Conservation (phyloP, 2,797 vertebrate species). For the Otus scops region DNA sequence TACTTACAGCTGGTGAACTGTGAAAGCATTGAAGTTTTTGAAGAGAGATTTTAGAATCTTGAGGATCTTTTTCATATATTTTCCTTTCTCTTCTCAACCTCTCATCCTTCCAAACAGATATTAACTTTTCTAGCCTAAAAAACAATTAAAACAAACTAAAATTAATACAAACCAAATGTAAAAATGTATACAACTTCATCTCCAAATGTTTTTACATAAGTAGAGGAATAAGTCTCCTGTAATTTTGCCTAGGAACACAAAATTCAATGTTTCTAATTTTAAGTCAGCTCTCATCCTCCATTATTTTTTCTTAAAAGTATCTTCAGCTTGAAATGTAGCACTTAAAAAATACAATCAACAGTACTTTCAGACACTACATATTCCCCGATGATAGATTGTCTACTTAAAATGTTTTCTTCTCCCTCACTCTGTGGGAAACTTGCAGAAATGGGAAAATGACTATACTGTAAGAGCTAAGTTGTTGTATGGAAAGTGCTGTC, state of each 20-base stretch:
- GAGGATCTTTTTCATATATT: not conserved
- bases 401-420: not conserved
- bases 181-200: not conserved
- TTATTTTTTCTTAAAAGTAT: not conserved
- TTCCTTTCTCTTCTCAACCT: not conserved
- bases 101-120: conserved; percentile 47
- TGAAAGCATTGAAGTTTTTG: not conserved
- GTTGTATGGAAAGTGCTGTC: not conserved
- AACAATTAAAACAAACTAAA: not conserved
- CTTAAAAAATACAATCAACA: not conserved
- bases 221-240: not conserved
- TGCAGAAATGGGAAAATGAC: not conserved
- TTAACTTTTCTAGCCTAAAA: conserved; percentile 55
- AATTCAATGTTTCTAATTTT: not conserved
- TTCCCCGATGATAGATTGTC: not conserved
- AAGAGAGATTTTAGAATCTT: not conserved
- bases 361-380: not conserved
- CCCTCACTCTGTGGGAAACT: not conserved
- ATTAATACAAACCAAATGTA: not conserved
- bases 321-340: not conserved
- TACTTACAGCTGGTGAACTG: not conserved
- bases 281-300: not conserved
- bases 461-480: not conserved
- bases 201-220: not conserved
- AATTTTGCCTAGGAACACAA: not conserved